Percentiles rank a stretch among this genome's conserved stretches.
These are phyloP conservation scores for Myrmecobius fasciatus DNA, from an alignment of 2,113 vertebrate species.

Conservation along the genomic window DNA sequence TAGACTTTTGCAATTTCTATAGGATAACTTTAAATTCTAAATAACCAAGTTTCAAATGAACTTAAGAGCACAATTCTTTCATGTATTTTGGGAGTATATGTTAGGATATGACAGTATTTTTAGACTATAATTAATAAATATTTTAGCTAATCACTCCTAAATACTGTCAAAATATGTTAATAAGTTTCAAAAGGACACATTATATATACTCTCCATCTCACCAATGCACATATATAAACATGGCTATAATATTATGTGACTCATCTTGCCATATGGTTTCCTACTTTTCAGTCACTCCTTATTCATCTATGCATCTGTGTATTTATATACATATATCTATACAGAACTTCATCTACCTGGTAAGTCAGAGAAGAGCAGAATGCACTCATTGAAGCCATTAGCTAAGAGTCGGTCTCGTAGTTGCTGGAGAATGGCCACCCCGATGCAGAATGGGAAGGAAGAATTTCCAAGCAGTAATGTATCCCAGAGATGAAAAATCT, in stretches of 20 bases:
- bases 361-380: slow-evolving; percentile 98
- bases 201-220: not conserved
- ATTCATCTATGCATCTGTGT: not conserved
- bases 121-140: not conserved
- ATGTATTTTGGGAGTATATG: not conserved
- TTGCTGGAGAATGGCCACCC: slow-evolving; percentile 97
- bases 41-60: not conserved
- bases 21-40: not conserved
- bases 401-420: slow-evolving; percentile 95
- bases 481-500: slow-evolving; percentile 99
- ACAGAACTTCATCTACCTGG: slow-evolving; percentile 86
- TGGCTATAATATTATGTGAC: not conserved
- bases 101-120: not conserved
- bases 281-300: slow-evolving; percentile 26
- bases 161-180: not conserved
- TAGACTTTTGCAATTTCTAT: not conserved
- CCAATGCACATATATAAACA: not conserved
- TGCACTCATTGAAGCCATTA: slow-evolving; percentile 99
- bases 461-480: slow-evolving; percentile 96
- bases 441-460: slow-evolving; percentile 98
- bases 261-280: not conserved
- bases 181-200: not conserved
- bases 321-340: not conserved
- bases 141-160: not conserved
- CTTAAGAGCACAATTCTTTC: not conserved